These are phyloP conservation scores for Coracopsis vasa DNA, from an alignment of 2,113 vertebrate genomes.

Conservation along the genomic window DNA sequence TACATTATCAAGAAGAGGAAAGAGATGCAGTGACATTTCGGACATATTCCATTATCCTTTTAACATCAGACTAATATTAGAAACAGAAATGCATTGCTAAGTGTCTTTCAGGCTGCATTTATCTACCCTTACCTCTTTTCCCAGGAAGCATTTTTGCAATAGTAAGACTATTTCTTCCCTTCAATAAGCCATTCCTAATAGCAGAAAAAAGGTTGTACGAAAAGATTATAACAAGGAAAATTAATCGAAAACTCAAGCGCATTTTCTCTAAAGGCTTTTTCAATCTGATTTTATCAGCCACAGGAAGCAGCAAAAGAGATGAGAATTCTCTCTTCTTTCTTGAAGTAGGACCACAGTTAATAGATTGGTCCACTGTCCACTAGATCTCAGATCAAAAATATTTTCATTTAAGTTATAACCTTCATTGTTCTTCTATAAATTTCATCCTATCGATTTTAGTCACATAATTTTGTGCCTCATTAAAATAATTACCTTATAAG, in stretches of 20 bases:
- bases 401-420: background rate
- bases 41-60: background rate
- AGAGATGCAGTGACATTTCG: background rate
- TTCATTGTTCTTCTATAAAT: background rate
- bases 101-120: slow-evolving; percentile 13
- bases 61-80: background rate
- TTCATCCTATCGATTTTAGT: background rate
- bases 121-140: background rate
- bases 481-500: background rate
- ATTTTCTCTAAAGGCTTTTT: background rate
- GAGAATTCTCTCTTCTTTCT: background rate
- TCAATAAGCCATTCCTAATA: background rate
- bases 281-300: slow-evolving; percentile 5
- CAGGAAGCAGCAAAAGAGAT: background rate
- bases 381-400: background rate
- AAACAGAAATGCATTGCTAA: slow-evolving; percentile 19
- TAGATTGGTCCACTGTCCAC: background rate
- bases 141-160: background rate
- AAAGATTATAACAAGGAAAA: background rate
- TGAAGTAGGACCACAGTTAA: background rate
- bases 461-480: background rate
- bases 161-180: background rate
- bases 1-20: background rate
- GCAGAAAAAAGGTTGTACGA: background rate
- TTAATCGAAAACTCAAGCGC: background rate